Evolutionary conservation across 2,797 vertebrate genomes (phyloP), one percentile per base, ranked within the genome.

Genomic region (Dipus sagitta): DNA sequence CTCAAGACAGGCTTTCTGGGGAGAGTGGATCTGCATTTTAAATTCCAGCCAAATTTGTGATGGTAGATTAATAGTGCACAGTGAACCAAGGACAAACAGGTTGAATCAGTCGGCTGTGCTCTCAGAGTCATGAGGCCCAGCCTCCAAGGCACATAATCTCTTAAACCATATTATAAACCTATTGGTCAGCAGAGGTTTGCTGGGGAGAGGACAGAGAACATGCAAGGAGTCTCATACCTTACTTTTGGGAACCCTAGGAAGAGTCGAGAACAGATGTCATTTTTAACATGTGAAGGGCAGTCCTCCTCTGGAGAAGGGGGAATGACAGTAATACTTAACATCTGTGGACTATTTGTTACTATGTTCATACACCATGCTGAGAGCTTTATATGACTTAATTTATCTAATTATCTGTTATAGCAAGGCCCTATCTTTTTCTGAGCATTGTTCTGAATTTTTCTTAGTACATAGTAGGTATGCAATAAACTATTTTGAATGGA

Each of bases 401-500:
- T 38, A 82, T 28, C 70, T 77, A 79, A 86, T 17, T n/a, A 34
- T 77, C 75, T 79, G 18, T 82, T 76, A 87, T 6, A 86, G 32
- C 7, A 20, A 32, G 47, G 58, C 21, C 24, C 24, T 84, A 64
- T n/a, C 87, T 15, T 30, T 80, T 83, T 75, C 67, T 68, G 71
- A 88, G 3, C 26, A 64, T 54, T 58, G 17, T 80, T 82, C 52
- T 92, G 79, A 67, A 54, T 3, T 93, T 78, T 90, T 84, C 42
- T 88, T 78, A 93, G 67, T 14, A 79, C 34, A 58, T 26, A 92
- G n/a, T 38, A 86, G 54, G 30, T 84, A 58, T 60, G 89, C 74
- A 83, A 58, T 58, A 67, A 77, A 82, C 23, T 82, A 28, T 88
- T 93, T 88, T 76, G 84, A 89, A 93, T n/a, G 58, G 38, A 86